phyloP scores from a whole-genome alignment of 2,888 invertebrate genomes.

The Coenonympha arcania region DNA sequence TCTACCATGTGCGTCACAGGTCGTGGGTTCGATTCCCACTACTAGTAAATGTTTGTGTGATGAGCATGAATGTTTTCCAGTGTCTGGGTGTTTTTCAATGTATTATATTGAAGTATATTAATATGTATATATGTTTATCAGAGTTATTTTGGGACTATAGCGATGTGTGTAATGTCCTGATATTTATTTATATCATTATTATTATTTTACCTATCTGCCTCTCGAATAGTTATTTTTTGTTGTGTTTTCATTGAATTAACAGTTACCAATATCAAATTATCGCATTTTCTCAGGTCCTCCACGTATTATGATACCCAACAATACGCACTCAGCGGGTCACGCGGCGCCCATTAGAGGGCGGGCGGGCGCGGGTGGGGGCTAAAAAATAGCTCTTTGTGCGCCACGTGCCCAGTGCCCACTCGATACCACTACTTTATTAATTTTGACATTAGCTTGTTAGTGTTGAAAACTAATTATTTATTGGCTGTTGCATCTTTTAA shows the following conservation, averaged over 20 bases:
- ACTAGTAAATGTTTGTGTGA: too few relatives aligned
- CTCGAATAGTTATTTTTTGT: neutral
- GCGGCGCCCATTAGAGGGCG: conserved; percentile 57
- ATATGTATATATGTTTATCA: too few relatives aligned
- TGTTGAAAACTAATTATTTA: conserved; percentile 35
- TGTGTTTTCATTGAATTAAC: conserved; percentile 15
- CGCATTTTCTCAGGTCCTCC: conserved; percentile 26
- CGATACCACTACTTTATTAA: conserved; percentile 63
- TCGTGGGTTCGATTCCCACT: too few relatives aligned
- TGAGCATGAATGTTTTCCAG: too few relatives aligned
- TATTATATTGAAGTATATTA: too few relatives aligned
- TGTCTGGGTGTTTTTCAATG: too few relatives aligned
- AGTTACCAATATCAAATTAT: conserved; percentile 27
- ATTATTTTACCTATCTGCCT: too few relatives aligned
- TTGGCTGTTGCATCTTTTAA: neutral
- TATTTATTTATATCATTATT: too few relatives aligned
- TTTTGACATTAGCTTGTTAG: conserved; percentile 59
- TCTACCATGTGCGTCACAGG: too few relatives aligned
- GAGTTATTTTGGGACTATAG: too few relatives aligned
- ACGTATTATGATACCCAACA: conserved; percentile 33
- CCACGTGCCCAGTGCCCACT: conserved; percentile 63
- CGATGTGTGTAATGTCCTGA: too few relatives aligned
- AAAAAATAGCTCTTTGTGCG: conserved; percentile 44
- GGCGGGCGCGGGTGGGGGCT: conserved; percentile 35
- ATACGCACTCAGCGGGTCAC: conserved; percentile 53